phyloP scores from a whole-genome alignment of 2,888 invertebrate species.

The Actias luna region DNA sequence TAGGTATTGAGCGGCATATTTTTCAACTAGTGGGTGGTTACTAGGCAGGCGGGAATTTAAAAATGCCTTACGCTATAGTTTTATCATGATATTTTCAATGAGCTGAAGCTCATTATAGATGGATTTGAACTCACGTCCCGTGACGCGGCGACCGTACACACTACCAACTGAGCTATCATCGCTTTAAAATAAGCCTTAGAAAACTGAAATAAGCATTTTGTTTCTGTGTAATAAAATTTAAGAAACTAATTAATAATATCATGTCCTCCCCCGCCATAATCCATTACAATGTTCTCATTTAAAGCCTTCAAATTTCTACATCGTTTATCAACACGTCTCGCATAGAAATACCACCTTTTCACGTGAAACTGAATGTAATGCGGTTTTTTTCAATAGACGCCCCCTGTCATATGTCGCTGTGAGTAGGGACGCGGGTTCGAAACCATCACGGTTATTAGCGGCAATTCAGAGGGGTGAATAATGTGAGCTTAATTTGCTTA shows the following conservation, averaged over 20 bases:
- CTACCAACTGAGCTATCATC: too few relatives aligned
- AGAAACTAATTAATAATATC: not conserved
- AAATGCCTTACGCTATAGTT: too few relatives aligned
- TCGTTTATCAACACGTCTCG: constrained; percentile 47
- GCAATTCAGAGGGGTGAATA: constrained; percentile 78
- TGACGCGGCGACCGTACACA: too few relatives aligned
- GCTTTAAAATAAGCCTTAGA: too few relatives aligned
- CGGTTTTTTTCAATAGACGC: constrained; percentile 51
- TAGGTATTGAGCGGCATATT: too few relatives aligned
- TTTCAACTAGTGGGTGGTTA: too few relatives aligned
- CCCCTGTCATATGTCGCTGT: constrained; percentile 43
- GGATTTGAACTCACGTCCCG: too few relatives aligned
- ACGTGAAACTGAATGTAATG: constrained; percentile 40
- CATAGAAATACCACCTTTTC: constrained; percentile 39
- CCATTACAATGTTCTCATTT: constrained; percentile 16
- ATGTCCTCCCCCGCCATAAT: not conserved
- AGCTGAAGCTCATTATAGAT: too few relatives aligned
- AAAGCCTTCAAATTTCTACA: constrained; percentile 27
- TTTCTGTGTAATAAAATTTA: too few relatives aligned
- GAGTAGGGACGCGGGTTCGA: constrained; percentile 38
- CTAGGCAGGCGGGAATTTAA: too few relatives aligned
- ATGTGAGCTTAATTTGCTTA: constrained; percentile 75
- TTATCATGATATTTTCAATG: too few relatives aligned
- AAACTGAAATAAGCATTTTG: too few relatives aligned
- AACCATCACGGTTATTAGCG: constrained; percentile 69